Conservation (phyloP, 2,888 invertebrate species). For the Neoascia interrupta region DNA sequence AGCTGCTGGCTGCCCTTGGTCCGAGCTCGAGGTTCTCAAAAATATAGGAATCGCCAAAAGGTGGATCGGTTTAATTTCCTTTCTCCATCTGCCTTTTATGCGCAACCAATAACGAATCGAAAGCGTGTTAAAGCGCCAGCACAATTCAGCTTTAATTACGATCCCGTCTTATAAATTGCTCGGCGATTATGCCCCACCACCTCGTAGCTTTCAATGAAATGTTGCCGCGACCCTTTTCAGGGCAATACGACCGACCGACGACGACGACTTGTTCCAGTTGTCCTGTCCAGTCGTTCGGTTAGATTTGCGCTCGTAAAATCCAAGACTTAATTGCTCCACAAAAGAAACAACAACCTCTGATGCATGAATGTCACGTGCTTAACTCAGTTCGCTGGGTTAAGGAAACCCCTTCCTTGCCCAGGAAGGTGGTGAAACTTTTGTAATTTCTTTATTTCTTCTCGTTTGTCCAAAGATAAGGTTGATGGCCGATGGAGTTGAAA, state of each 20-base stretch:
- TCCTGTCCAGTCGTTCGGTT: not conserved
- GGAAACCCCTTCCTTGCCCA: not conserved
- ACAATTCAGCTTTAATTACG: constrained; percentile 23
- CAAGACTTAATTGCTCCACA: constrained; percentile 56
- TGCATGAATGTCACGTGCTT: constrained; percentile 67
- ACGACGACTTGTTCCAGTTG: too few species aligned
- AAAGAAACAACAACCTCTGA: constrained; percentile 50
- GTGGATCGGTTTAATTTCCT: too few species aligned
- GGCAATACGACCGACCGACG: not conserved
- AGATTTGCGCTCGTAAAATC: constrained; percentile 56
- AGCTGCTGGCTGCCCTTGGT: too few species aligned
- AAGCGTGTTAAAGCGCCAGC: constrained; percentile 10
- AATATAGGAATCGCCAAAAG: too few species aligned
- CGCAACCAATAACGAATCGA: not conserved
- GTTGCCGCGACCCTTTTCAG: not conserved
- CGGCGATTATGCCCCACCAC: constrained; percentile 17
- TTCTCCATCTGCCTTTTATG: too few species aligned
- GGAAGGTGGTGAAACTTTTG: constrained; percentile 49
- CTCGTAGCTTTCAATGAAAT: constrained; percentile 11
- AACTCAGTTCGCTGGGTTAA: constrained; percentile 17
- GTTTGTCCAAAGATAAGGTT: constrained; percentile 39
- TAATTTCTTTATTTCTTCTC: constrained; percentile 44
- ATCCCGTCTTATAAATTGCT: constrained; percentile 19
- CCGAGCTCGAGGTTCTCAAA: too few species aligned
- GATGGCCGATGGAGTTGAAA: constrained; percentile 42